Percentiles rank a stretch among this genome's conserved stretches.
These are phyloP conservation scores for Carollia perspicillata DNA, from an alignment of 2,113 vertebrate genomes.

Conservation along the genomic window DNA sequence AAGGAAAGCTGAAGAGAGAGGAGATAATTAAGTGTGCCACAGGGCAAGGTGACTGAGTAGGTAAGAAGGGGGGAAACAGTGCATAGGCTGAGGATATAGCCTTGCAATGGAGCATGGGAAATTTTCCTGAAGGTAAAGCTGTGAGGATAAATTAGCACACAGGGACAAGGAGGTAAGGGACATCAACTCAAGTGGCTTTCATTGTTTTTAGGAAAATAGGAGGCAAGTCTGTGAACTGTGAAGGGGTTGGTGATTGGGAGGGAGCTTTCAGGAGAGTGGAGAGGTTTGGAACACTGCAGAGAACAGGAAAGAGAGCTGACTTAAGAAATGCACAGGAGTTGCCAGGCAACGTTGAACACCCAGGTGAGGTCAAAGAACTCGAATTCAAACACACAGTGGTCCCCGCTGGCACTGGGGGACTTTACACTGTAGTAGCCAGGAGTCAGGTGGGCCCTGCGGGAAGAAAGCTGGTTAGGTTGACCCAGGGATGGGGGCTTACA, in stretches of 20 bases:
- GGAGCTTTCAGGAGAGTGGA: not conserved
- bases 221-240: not conserved
- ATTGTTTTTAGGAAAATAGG: not conserved
- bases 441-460: no score
- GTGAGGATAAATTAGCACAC: not conserved
- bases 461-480: not conserved
- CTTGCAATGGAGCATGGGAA: not conserved
- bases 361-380: not conserved
- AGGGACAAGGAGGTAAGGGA: not conserved
- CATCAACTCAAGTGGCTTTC: not conserved
- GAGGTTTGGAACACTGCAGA: not conserved
- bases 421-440: not conserved
- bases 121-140: not conserved
- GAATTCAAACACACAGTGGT: not conserved
- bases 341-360: not conserved
- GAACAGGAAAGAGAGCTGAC: not conserved
- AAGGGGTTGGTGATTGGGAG: not conserved
- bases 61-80: not conserved
- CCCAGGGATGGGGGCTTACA: not conserved
- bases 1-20: not conserved
- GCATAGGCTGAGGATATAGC: no score
- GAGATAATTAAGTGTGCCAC: not conserved
- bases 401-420: no score
- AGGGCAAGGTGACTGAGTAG: not conserved
- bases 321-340: not conserved